Percentiles rank a stretch among this genome's conserved stretches.
Conservation (phyloP, 2,113 vertebrate genomes). For the Hippocampus guttulatus region DNA sequence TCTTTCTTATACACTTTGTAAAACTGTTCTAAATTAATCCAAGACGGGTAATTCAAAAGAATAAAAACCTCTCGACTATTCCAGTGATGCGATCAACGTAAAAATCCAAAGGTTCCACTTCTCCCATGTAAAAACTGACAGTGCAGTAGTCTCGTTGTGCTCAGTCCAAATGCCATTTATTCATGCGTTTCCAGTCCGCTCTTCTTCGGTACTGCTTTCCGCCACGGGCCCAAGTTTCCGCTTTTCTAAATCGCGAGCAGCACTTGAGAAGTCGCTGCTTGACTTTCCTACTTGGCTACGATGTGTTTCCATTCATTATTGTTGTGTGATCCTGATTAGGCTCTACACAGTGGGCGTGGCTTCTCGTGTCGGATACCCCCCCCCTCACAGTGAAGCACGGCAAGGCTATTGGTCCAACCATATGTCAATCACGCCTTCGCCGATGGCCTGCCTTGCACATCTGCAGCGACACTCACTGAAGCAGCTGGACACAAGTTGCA, state of each 20-base stretch:
- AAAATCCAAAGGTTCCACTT: constrained; percentile 40
- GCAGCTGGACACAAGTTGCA: constrained; percentile 27
- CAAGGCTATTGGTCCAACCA: constrained; percentile 21
- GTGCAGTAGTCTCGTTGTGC: constrained; percentile 20
- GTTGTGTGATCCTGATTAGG: constrained; percentile 64
- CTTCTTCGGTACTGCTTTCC: constrained; percentile 34
- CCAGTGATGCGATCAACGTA: constrained; percentile 27
- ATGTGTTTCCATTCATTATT: constrained; percentile 73
- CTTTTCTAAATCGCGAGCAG: constrained; percentile 31
- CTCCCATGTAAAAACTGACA: constrained; percentile 30
- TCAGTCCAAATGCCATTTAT: constrained; percentile 50
- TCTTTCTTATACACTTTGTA: constrained; percentile 8
- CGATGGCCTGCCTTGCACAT: constrained; percentile 35
- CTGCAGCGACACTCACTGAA: constrained; percentile 22
- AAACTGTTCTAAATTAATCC: constrained; percentile 6
- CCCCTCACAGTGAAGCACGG: constrained; percentile 3
- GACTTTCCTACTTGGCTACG: constrained; percentile 67
- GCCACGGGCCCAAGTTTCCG: constrained; percentile 35
- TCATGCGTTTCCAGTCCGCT: constrained; percentile 30
- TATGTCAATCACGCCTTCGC: constrained; percentile 28
- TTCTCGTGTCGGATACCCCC: constrained; percentile 42
- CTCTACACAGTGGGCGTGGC: constrained; percentile 48
- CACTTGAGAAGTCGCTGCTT: constrained; percentile 41
- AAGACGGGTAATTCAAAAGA: constrained; percentile 2
- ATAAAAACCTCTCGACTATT: constrained; percentile 1